Base-by-base conservation (phyloP, 2,113 vertebrate species). In the Empidonax alnorum region DNA sequence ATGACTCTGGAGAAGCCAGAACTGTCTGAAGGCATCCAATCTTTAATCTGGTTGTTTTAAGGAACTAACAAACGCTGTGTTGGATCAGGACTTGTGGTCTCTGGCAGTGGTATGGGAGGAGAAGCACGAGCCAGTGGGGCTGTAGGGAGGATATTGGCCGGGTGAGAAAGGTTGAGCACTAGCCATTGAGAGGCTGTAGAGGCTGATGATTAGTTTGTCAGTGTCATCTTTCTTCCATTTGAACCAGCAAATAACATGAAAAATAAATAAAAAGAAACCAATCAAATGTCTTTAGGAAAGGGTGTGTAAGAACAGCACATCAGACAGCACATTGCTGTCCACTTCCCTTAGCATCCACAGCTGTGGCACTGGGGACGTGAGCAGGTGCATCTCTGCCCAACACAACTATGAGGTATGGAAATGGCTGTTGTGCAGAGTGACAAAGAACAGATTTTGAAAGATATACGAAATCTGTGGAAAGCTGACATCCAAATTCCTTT, bases 241-340 rank as follows among this genome's bases (percentile, higher is more conserved):
- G 46, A 72, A 83, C 22, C 20, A 46, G n/a, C 53, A 92, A 85
- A 83, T 61, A 27, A 25, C 31, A 46, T 5, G 9, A 76, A 49
- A 87, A 86, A 61, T 12, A 35, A n/a, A 23, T 37, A 5, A 2
- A 1, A 42, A 55, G 14, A 35, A 33, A 42, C 11, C 25, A 49
- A n/a, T 13, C 0, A 0, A 58, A 3, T 1, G 0, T 30, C 50
- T 73, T 63, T 46, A 69, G 49, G 53, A 12, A 69, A 30, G 17
- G 5, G 4, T 74, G 33, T 55, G 80, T 67, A 80, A 59, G 50
- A 88, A 55, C 21, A 85, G 24, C 27, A 10, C 16, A 12, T 87
- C 35, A 56, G 14, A 28, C 39, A 73, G 49, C 30, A 16, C 10
- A 3, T 42, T 72, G 71, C 53, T 91, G 50, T 66, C 62, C 6